Percentiles rank a stretch among this genome's conserved stretches.
Evolutionary conservation across 2,113 vertebrate genomes (phyloP).

Genomic region (Pteronura brasiliensis): DNA sequence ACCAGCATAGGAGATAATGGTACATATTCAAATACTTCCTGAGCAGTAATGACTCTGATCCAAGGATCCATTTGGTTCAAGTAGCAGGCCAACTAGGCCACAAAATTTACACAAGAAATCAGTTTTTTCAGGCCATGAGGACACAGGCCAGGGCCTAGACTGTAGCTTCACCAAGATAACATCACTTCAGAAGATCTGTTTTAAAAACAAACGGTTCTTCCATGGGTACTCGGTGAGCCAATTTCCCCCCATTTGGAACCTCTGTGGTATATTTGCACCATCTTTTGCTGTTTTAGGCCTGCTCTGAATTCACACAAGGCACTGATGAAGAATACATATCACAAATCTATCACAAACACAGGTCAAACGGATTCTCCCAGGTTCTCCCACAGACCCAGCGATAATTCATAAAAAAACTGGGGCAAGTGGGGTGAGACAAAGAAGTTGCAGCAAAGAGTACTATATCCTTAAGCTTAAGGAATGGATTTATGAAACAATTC

Average conservation of each 20-base stretch:
- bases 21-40: not conserved
- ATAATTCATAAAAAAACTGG: not conserved
- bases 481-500: not conserved
- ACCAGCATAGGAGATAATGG: not conserved
- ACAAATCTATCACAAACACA: not conserved
- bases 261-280: not conserved
- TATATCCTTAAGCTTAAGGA: not conserved
- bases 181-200: not conserved
- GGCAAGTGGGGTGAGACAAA: not conserved
- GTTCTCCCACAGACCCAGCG: not conserved
- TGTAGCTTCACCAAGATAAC: not conserved
- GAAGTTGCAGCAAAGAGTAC: not conserved
- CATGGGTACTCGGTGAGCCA: not conserved
- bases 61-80: not conserved
- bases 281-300: not conserved
- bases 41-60: not conserved
- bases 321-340: not conserved
- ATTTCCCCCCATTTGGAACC: not conserved
- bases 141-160: not conserved
- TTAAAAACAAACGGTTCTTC: not conserved
- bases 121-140: not conserved
- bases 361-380: not conserved
- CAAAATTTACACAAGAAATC: not conserved
- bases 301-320: slow-evolving; percentile 18
- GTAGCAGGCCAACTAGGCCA: not conserved